Evolutionary conservation across 2,888 invertebrate species (phyloP), one percentile per base, ranked within the genome.

Genomic region (Beris chalybata): DNA sequence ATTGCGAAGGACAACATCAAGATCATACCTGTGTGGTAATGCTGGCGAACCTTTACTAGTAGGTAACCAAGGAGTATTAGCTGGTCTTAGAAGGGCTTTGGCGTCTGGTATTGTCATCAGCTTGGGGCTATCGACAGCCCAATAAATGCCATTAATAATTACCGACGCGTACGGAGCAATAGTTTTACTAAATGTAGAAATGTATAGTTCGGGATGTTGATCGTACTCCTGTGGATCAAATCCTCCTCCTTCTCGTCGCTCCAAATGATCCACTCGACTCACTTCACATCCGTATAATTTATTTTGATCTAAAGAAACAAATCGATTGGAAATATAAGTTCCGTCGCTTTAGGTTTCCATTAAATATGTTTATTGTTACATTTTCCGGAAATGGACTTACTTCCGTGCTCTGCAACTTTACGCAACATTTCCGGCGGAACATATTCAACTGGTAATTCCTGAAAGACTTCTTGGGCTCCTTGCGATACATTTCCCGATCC

Each of bases 91-190:
- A 3, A 99, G 83, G 74, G 91, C 90, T 81, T 99, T 99, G 1
- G 99, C 98, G 79, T 99, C 99, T 0, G 99, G 98, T 72, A 99
- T 95, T 3, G 97, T 96, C 63, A 99, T 84, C 38, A 99, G 81
- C 77, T 97, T 95, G 0, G 99, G 99, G 71, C 97, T 93, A 74
- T 93, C 94, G 0, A 96, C 93, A 0, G 97, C 97, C 97, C 97
- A 99, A 81, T 98, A 99, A 74, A 99, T 99, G 32, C 99, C 95
- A 78, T 99, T 99, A 53, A 99, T 86, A 68, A 99, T 89, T 1
- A 97, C 95, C 0, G 97, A 96, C 0, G 97, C 96, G 78, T 96
- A 97, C 0, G 99, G 97, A 0, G 98, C 99, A 72, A 99, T 95
- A 86, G 92, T 95, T 76, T 93, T 93, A 72, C 94, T 95, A 78